A percentile compares a stretch with the other conserved stretches of the same genome.
phyloP scores from a whole-genome alignment of 2,113 vertebrate genomes.

The Plecturocebus donacophilus region DNA sequence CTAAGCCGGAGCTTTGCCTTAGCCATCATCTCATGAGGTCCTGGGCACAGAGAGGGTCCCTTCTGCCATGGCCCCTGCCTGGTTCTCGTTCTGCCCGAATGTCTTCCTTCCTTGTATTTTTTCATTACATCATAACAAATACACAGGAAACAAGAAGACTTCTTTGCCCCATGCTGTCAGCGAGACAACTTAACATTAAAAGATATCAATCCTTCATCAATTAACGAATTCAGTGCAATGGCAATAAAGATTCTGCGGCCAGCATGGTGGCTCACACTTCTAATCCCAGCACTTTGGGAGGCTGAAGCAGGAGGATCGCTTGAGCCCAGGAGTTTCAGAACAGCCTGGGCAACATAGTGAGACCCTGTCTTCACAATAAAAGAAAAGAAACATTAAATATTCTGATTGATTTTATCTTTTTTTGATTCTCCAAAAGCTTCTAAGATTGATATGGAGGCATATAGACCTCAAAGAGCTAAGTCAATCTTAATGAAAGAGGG shows the following conservation, averaged over 20 bases:
- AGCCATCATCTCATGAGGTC: background rate
- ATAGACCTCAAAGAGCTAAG: background rate
- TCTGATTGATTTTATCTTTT: background rate
- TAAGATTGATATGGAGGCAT: background rate
- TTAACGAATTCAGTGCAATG: background rate
- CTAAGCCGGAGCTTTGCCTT: background rate
- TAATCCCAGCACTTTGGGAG: too few relatives aligned
- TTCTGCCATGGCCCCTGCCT: rapidly evolving
- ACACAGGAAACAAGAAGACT: background rate
- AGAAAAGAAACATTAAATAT: background rate
- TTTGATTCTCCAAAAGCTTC: background rate
- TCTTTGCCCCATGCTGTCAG: background rate
- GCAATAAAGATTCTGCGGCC: background rate
- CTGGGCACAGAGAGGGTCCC: background rate
- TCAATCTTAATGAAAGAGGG: background rate
- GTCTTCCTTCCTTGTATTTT: background rate
- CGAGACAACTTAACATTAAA: background rate
- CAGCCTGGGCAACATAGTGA: too few relatives aligned
- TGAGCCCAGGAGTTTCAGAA: too few relatives aligned
- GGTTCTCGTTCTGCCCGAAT: background rate
- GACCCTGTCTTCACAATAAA: too few relatives aligned
- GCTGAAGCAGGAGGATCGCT: too few relatives aligned
- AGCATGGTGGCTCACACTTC: too few relatives aligned
- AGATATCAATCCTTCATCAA: background rate
- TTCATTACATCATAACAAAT: background rate